phyloP scores from a whole-genome alignment of 2,888 invertebrate genomes.

The Nomada ruficornis region DNA sequence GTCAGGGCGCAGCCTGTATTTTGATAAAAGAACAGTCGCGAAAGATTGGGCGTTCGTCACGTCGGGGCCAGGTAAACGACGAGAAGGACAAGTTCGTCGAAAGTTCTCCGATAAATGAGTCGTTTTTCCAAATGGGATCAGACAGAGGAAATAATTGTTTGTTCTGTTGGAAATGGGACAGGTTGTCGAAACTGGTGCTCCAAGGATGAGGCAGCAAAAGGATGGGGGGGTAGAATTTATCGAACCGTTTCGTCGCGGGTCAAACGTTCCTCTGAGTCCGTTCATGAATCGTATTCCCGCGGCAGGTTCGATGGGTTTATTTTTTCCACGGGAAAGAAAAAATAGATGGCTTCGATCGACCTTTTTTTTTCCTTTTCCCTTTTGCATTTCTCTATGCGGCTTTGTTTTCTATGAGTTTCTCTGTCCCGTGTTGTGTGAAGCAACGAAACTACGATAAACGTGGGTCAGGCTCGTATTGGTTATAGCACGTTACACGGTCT shows the following conservation, averaged over 20 bases:
- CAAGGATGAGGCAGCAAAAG: not conserved
- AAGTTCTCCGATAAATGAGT: not conserved
- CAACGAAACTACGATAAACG: too few relatives aligned
- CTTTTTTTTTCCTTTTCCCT: not conserved
- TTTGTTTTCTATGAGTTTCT: not conserved
- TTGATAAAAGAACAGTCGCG: not conserved
- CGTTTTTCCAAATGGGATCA: conserved; percentile 40
- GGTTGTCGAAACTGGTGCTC: conserved; percentile 12
- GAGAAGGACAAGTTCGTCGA: not conserved
- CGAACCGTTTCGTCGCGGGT: conserved; percentile 47
- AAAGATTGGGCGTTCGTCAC: not conserved
- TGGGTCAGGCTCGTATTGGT: too few relatives aligned
- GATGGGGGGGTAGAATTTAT: conserved; percentile 40
- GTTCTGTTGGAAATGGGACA: conserved; percentile 41
- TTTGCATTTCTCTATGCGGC: not conserved
- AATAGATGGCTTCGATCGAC: conserved; percentile 23
- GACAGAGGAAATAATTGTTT: conserved; percentile 48
- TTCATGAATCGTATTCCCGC: conserved; percentile 56
- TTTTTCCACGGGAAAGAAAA: conserved; percentile 2
- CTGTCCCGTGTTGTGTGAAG: not conserved
- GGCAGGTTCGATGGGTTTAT: conserved; percentile 40
- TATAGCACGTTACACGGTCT: too few relatives aligned
- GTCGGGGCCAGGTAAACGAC: conserved; percentile 15
- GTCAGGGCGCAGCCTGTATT: too few relatives aligned
- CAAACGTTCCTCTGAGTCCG: conserved; percentile 44